These are phyloP conservation scores for Steinernema scapterisci DNA, from an alignment of 2,888 invertebrate species.

Conservation along the genomic window DNA sequence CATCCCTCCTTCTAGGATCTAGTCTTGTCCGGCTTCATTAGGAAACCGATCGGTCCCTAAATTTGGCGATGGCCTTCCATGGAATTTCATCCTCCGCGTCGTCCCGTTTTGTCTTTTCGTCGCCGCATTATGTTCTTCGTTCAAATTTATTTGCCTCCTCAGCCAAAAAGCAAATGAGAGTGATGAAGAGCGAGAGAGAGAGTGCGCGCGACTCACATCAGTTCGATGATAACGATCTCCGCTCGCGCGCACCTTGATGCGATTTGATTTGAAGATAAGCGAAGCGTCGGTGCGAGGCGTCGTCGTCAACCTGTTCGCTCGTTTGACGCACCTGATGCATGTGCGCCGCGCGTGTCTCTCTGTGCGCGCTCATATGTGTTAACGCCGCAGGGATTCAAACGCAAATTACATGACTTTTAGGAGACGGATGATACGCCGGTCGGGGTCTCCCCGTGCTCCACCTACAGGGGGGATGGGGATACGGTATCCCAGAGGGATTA, in stretches of 20 bases:
- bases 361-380: neutral
- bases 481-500: neutral
- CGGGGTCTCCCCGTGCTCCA: neutral
- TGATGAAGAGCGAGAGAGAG: neutral
- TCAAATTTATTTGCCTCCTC: constrained; percentile 29
- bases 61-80: neutral
- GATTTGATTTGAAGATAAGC: constrained; percentile 18
- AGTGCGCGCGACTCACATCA: neutral
- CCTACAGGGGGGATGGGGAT: neutral
- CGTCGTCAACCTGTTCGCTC: constrained; percentile 31
- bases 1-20: too few species aligned
- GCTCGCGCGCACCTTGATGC: constrained; percentile 31
- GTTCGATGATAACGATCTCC: constrained; percentile 21
- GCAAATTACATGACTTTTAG: too few species aligned
- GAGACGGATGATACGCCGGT: neutral
- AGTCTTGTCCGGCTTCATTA: too few species aligned
- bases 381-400: neutral
- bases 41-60: constrained; percentile 15
- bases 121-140: constrained; percentile 31
- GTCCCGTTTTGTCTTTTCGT: constrained; percentile 29
- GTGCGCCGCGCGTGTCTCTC: neutral
- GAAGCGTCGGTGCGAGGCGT: constrained; percentile 14
- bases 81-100: neutral
- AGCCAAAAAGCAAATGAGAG: constrained; percentile 22
- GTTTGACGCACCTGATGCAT: constrained; percentile 6